These are phyloP conservation scores for Crocuta crocuta DNA, from an alignment of 2,113 vertebrate genomes.

Conservation along the genomic window DNA sequence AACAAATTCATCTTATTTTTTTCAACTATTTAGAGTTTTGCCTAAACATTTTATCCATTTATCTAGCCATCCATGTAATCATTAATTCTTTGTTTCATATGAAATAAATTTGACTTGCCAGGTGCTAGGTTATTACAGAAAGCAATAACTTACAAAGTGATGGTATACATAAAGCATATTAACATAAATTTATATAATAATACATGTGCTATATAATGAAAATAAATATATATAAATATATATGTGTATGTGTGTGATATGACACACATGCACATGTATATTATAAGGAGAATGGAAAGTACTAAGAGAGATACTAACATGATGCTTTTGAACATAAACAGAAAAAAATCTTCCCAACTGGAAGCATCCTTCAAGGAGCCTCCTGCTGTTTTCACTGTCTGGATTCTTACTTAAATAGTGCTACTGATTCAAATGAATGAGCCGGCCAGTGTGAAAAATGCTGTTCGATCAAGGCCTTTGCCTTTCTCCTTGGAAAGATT, in stretches of 20 bases:
- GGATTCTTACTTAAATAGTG: constrained; percentile 30
- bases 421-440: background rate
- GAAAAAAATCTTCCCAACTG: background rate
- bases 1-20: background rate
- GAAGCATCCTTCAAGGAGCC: background rate
- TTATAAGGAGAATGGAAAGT: background rate
- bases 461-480: background rate
- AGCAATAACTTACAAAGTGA: background rate
- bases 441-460: background rate
- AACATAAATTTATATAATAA: background rate
- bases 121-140: background rate
- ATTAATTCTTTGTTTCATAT: background rate
- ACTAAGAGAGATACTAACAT: background rate
- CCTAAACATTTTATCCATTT: background rate
- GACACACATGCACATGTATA: background rate
- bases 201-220: background rate
- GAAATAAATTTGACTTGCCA: background rate
- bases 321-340: background rate
- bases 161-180: background rate
- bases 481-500: background rate
- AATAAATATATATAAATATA: background rate
- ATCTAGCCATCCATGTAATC: background rate
- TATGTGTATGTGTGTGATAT: background rate
- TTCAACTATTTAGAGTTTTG: background rate
- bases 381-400: background rate